These are phyloP conservation scores for Bradypodion ventrale DNA, from an alignment of 2,797 vertebrate species.

Conservation along the genomic window DNA sequence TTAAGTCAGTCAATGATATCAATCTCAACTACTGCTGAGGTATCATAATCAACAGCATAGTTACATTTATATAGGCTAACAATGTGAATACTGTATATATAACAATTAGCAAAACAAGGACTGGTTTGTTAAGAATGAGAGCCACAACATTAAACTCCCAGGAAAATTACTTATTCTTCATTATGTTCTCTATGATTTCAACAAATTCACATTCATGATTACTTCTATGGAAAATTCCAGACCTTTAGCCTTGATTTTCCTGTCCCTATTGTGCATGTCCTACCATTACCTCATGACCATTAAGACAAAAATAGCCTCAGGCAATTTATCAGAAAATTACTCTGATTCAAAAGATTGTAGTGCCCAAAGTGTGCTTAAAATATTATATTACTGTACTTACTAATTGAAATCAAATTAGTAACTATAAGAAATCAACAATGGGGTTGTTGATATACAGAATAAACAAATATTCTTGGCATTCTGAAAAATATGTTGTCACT, in stretches of 20 bases:
- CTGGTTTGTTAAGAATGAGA: not conserved
- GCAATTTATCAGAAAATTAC: not conserved
- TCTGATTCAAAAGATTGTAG: not conserved
- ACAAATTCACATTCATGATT: no score
- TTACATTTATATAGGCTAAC: not conserved
- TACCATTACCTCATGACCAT: no score
- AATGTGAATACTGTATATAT: not conserved
- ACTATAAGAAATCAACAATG: not conserved
- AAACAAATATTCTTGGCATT: not conserved
- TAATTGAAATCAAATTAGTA: not conserved
- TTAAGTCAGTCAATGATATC: slow-evolving; percentile 17
- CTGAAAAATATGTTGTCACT: not conserved
- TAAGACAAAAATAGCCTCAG: no score
- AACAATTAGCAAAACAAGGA: not conserved
- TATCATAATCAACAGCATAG: not conserved
- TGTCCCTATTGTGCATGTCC: no score
- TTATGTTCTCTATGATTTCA: no score
- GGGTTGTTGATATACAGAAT: not conserved
- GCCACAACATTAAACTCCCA: not conserved
- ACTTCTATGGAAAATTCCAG: no score
- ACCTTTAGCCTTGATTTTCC: no score
- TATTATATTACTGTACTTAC: not conserved
- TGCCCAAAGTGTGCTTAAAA: not conserved
- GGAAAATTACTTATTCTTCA: not conserved
- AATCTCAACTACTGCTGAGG: slow-evolving; percentile 21